Base-by-base conservation (phyloP, 2,888 invertebrate genomes). In the Erebia ligea region DNA sequence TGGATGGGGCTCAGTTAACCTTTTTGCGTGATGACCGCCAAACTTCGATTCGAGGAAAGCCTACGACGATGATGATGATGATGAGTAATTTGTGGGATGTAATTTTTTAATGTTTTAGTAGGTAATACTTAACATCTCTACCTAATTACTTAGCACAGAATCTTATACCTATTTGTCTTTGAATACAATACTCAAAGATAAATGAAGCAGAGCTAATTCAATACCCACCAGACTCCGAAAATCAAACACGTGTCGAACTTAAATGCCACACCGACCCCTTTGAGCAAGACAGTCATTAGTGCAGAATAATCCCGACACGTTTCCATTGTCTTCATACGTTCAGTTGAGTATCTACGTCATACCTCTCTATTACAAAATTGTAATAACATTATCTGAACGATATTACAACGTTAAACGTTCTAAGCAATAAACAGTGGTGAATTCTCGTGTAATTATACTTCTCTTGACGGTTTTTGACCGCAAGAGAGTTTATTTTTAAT, bases 251-350 rank as follows among this genome's bases (percentile, higher is more conserved):
- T 58, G 45, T 65, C 69, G 61, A 72, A 73, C 74, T 73, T 74
- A 72, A 73, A 45, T 58, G 65, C 62, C 64, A 74, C 67, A 50
- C 59, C 59, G 63, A 65, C 67, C 66, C 75, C 74, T 76, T 73
- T 73, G 76, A 73, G 71, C 64, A 75, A 75, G 72, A 74, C 72
- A 73, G 71, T 76, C 76, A 76, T 77, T 77, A 77, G 77, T 72
- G 69, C 56, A 56, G 70, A 70, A 73, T 69, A 73, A 75, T 73
- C 66, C 75, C 11, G 54, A 48, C 17, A 19, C 54, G 42, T 70
- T 64, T 52, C 65, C 70, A 70, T 68, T 65, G 25, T 40, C 48
- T 19, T 2, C 1, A 48, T 34, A 56, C 64, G 62, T 48, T 40
- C 13, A 10, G 1, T n/a, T 58, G 34, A 15, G 6, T 15, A 13